Base-by-base conservation (phyloP, 2,888 invertebrate genomes). In the Zygaena filipendulae region DNA sequence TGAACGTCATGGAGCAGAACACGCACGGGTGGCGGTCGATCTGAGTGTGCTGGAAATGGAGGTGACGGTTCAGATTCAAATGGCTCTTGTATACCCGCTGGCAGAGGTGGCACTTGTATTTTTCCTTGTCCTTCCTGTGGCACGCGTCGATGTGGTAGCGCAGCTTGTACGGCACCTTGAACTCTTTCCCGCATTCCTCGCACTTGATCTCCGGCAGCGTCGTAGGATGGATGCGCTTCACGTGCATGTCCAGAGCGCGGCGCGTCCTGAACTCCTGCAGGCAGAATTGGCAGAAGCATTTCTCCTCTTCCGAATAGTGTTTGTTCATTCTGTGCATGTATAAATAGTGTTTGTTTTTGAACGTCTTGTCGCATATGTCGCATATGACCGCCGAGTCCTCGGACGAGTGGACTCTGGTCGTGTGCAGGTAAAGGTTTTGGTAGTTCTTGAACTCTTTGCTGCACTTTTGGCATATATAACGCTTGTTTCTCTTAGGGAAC, bases 301-400 rank as follows among this genome's bases (percentile, higher is more conserved):
- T 72, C 39, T 75, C 74, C 0, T 58, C 40, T 9, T 77, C 75
- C 0, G 77, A 75, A n/a, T 77, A 77, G 30, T 79, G 77, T 5
- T 75, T 75, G 19, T 79, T 79, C 77, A 77, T 79, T 2, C 74
- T 36, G 33, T 79, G 77, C 77, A 79, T 79, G 43, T 79, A 79
- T 1, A 79, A 16, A 30, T 79, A 79, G 35, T 79, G 77, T 34
- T 79, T 79, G 20, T 79, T 77, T 25, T 79, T 79, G 34, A 77
- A 79, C 0, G 69, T 63, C 27, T 75, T 77, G 33, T 75, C 74
- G 12, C 79, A 79, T 0, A 68, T 59, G 19, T 74, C 54, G 32
- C 79, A 79, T 1, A 70, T 39, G 0, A 75, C 79, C 0, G 75
- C 74, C 0, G 74, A 72, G 1, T 75, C 72, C 21, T 71, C 71